Percentiles rank a stretch among this genome's conserved stretches.
These are phyloP conservation scores for Darevskia mixta DNA, from an alignment of 2,797 vertebrate genomes.

Conservation along the genomic window DNA sequence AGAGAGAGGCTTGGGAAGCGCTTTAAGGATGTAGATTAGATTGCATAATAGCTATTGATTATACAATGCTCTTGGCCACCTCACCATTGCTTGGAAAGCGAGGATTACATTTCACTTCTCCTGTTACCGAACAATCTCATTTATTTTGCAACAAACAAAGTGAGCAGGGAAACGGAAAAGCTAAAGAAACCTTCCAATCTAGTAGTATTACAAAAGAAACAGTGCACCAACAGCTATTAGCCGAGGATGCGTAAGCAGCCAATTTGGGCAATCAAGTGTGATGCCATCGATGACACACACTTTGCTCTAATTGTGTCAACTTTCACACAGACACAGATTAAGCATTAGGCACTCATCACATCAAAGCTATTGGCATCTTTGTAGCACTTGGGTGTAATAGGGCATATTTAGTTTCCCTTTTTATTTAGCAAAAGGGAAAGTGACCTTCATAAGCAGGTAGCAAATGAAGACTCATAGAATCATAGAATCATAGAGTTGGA, in stretches of 20 bases:
- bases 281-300: not conserved
- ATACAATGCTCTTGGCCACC: slow-evolving; percentile 38
- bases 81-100: slow-evolving; percentile 37
- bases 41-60: not conserved
- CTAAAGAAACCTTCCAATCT: slow-evolving; percentile 41
- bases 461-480: too few relatives aligned
- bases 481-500: too few relatives aligned
- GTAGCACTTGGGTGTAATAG: not conserved
- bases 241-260: not conserved
- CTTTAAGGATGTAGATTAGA: not conserved
- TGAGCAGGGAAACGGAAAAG: slow-evolving; percentile 53
- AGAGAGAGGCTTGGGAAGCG: not conserved
- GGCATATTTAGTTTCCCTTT: not conserved
- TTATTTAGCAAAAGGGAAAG: not conserved
- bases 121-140: slow-evolving; percentile 51
- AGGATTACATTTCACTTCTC: slow-evolving; percentile 38
- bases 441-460: not conserved
- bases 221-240: not conserved
- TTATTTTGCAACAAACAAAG: slow-evolving; percentile 64
- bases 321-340: not conserved
- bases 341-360: not conserved
- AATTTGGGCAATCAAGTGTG: not conserved
- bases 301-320: not conserved
- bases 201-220: slow-evolving; percentile 50
- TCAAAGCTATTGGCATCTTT: not conserved